Percentiles rank a stretch among this genome's conserved stretches.
phyloP scores from a whole-genome alignment of 2,797 vertebrate species.

The Notolabrus celidotus region DNA sequence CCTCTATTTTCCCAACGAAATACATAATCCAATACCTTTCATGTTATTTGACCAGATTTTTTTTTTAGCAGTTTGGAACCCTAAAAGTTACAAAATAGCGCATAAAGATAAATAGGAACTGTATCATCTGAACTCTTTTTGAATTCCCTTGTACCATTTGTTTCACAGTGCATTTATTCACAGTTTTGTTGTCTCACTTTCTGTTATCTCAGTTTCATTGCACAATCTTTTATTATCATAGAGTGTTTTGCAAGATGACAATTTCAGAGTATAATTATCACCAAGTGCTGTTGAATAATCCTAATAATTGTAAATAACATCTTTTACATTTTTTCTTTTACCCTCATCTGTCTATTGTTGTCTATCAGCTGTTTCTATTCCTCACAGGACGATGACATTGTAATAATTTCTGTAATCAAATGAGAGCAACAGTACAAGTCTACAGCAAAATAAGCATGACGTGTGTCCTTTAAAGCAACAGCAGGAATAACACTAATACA shows the following conservation, averaged over 20 bases:
- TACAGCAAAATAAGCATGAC: conserved; percentile 12
- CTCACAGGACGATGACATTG: conserved; percentile 28
- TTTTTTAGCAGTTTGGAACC: neutral
- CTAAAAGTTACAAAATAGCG: neutral
- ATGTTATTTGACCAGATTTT: conserved; percentile 1
- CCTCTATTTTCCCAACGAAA: conserved; percentile 3
- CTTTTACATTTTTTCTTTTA: conserved; percentile 34
- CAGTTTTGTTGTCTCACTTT: neutral
- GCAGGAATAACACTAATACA: conserved; percentile 16
- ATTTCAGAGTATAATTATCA: no score
- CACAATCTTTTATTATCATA: conserved; percentile 3
- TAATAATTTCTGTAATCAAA: conserved; percentile 25
- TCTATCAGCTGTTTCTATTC: conserved; percentile 29
- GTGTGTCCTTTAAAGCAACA: conserved; percentile 6
- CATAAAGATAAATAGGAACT: neutral
- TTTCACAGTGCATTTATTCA: conserved; percentile 19
- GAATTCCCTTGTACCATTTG: neutral
- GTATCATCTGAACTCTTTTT: neutral
- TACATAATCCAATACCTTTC: neutral
- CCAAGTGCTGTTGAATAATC: conserved; percentile 11
- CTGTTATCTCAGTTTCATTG: neutral
- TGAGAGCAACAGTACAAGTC: conserved; percentile 23
- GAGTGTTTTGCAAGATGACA: neutral
- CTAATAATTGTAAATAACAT: neutral
- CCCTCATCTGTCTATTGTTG: conserved; percentile 17